Evolutionary conservation across 2,888 invertebrate species (phyloP), one percentile per base, ranked within the genome.

Genomic region (Laspeyria flexula): DNA sequence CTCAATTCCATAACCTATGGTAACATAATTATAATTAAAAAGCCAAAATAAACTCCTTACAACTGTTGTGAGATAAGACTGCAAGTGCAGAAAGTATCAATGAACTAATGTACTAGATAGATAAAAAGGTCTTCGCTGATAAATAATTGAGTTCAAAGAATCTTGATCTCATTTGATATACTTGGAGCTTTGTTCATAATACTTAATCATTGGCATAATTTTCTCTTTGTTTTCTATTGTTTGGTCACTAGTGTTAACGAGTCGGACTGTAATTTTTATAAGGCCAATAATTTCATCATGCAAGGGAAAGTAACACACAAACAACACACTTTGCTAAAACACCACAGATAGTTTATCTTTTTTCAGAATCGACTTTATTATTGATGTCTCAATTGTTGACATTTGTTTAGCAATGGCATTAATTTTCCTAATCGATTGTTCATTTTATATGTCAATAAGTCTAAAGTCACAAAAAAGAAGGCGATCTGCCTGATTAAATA

Each of bases 121-220:
- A 65, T 65, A 69, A 65, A 47, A 40, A 47, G 30, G 48, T 48
- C 13, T 27, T 42, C 38, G 43, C 49, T 42, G 57, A 65, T 65
- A 69, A 55, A 46, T 33, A 47, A 49, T 62, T 65, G 56, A 60
- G 63, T 55, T 59, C 34, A 25, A 38, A 65, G 39, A 40, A 25
- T 39, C 44, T 41, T 44, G 35, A 38, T 48, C 47, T 65, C 45
- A 44, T 49, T 55, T 62, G 49, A 53, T 60, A 57, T 57, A 50
- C 48, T 60, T 44, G 45, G n/a, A 55, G 37, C 43, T 40, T 49
- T 41, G 50, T 46, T 29, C 13, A 31, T 38, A 25, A 47, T 54
- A 65, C n/a, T n/a, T n/a, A n/a, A 41, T 57, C 51, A 55, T 55
- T 65, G 52, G 50, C 57, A 55, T 39, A 65, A 43, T 11, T 30